Evolutionary conservation across 1,140 invertebrate species (phyloP).

Genomic region (Whitmania pigra): DNA sequence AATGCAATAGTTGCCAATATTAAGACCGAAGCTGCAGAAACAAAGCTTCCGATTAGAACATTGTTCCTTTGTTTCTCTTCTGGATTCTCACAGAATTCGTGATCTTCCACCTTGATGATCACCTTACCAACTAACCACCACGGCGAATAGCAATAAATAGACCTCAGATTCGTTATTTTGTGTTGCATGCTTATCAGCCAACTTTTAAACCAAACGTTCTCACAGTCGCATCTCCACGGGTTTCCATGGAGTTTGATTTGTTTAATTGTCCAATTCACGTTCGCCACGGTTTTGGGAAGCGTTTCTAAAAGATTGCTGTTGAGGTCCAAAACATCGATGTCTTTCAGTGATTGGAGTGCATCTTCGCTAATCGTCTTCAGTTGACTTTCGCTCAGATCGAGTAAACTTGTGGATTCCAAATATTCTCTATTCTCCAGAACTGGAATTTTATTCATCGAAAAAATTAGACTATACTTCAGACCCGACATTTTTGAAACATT

Average conservation of each 20-base stretch:
- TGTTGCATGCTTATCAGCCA: constrained; percentile 1
- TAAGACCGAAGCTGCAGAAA: background rate
- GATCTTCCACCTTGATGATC: background rate
- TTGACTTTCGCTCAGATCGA: background rate
- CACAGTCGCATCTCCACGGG: background rate
- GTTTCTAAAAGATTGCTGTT: background rate
- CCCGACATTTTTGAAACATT: too few species aligned
- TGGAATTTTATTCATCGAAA: background rate
- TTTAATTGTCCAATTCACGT: background rate
- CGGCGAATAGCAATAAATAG: background rate
- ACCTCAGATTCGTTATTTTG: too few species aligned
- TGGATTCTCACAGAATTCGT: constrained; percentile 5
- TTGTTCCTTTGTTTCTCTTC: background rate
- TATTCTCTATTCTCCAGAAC: background rate
- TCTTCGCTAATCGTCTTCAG: background rate
- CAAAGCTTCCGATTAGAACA: background rate
- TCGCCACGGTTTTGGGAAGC: background rate
- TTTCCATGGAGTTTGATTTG: constrained; percentile 8
- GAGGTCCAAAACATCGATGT: background rate
- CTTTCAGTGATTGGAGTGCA: background rate
- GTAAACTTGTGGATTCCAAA: background rate
- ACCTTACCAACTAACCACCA: background rate
- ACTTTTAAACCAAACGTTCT: constrained; percentile 6
- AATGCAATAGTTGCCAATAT: background rate
- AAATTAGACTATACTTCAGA: too few species aligned